Evolutionary conservation across 2,797 vertebrate genomes (phyloP).

Genomic region (Petrocephalus sullivani): DNA sequence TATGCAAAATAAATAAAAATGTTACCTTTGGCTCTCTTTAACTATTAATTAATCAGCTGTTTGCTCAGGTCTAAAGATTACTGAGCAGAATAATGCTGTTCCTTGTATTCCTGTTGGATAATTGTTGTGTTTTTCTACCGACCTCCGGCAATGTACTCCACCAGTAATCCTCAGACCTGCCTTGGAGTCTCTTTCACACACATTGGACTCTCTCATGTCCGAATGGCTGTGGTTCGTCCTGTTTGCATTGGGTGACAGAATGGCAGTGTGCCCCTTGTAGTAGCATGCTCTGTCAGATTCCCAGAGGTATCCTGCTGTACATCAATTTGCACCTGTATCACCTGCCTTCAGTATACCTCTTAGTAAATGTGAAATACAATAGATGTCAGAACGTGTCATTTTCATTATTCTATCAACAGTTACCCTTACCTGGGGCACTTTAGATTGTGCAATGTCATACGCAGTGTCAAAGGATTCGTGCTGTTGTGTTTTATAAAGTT

Average conservation of each 20-base stretch:
- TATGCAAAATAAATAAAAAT: neutral
- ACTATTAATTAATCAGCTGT: neutral
- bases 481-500: neutral
- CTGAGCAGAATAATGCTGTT: neutral
- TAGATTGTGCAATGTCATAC: neutral
- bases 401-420: neutral
- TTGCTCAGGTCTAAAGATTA: neutral
- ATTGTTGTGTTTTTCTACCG: neutral
- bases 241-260: neutral
- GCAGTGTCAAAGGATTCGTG: neutral
- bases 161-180: neutral
- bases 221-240: neutral
- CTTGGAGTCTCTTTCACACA: neutral
- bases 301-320: neutral
- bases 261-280: neutral
- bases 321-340: neutral
- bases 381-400: neutral
- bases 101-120: neutral
- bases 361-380: neutral
- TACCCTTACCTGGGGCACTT: neutral
- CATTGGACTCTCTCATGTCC: neutral
- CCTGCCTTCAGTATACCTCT: neutral
- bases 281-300: neutral
- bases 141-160: neutral
- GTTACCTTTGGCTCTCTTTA: neutral